These are phyloP conservation scores for Heliconius cydno DNA, from an alignment of 2,888 invertebrate species.

Conservation along the genomic window DNA sequence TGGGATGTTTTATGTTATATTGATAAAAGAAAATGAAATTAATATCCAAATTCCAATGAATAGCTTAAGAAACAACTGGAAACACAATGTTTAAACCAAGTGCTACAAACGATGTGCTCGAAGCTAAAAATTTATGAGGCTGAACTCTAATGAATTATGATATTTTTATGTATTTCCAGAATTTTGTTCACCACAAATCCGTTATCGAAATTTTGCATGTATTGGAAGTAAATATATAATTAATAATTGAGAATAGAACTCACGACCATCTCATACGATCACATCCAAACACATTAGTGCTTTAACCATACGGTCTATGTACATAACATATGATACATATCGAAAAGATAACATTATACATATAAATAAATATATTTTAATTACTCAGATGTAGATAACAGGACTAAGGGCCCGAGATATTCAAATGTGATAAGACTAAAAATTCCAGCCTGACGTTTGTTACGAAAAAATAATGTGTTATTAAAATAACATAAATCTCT, in stretches of 20 bases:
- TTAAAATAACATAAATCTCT: conserved; percentile 70
- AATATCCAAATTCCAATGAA: neutral
- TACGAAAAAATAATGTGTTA: conserved; percentile 55
- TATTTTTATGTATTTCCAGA: too few relatives aligned
- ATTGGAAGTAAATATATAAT: neutral
- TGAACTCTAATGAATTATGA: too few relatives aligned
- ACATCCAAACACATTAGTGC: neutral
- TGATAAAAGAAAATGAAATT: neutral
- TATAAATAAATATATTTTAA: conserved; percentile 22
- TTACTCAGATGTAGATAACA: conserved; percentile 37
- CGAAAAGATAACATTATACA: conserved; percentile 4
- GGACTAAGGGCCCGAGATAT: conserved; percentile 47
- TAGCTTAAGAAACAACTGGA: too few relatives aligned
- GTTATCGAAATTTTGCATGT: too few relatives aligned
- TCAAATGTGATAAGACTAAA: conserved; percentile 49
- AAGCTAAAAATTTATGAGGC: too few relatives aligned
- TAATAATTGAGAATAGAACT: neutral
- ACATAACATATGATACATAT: neutral
- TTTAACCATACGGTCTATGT: neutral
- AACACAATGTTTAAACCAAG: too few relatives aligned
- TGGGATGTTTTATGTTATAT: neutral
- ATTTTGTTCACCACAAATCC: too few relatives aligned
- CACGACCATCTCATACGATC: neutral
- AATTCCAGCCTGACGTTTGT: conserved; percentile 50
- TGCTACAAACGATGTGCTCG: too few relatives aligned